phyloP scores from a whole-genome alignment of 2,113 vertebrate genomes.

The Cyphomyrus plagiostoma region DNA sequence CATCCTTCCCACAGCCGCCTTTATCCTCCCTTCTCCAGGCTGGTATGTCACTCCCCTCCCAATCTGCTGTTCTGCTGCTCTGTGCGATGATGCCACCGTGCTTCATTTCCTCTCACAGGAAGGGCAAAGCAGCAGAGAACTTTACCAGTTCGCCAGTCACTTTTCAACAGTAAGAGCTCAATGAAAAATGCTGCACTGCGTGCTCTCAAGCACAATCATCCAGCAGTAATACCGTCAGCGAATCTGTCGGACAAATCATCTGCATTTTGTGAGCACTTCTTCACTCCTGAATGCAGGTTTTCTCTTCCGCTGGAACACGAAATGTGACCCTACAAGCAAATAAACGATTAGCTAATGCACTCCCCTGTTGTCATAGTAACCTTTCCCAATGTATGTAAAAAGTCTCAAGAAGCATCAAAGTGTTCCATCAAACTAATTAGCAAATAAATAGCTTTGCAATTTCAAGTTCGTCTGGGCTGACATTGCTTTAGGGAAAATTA shows the following conservation, averaged over 20 bases:
- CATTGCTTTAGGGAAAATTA: background rate
- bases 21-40: background rate
- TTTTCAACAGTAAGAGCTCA: background rate
- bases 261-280: background rate
- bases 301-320: background rate
- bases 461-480: background rate
- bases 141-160: background rate
- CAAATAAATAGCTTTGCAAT: background rate
- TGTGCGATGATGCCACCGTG: background rate
- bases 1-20: background rate
- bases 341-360: background rate
- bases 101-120: background rate
- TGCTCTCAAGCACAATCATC: background rate
- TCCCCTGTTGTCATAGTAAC: conserved; percentile 13
- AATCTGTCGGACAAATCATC: background rate
- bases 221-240: background rate
- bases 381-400: background rate
- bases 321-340: background rate
- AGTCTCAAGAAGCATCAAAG: background rate
- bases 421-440: background rate
- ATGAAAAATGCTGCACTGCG: background rate
- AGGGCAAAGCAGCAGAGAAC: background rate
- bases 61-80: background rate
- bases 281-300: background rate
- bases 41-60: background rate